These are phyloP conservation scores for Acromyrmex charruanus DNA, from an alignment of 1,140 invertebrate species.

Conservation along the genomic window DNA sequence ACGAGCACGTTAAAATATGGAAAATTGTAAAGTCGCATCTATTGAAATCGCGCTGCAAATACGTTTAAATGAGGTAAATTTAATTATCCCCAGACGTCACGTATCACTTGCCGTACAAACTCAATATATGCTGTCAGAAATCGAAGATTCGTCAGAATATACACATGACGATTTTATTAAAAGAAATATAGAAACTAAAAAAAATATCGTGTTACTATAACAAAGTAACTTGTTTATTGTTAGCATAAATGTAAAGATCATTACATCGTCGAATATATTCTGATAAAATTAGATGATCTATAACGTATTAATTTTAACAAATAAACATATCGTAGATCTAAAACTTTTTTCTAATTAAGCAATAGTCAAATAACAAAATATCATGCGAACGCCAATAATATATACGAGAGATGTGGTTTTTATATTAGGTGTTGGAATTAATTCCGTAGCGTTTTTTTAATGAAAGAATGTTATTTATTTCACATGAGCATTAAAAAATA, in stretches of 20 bases:
- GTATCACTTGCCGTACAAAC: conserved; percentile 29
- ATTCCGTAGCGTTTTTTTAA: no score
- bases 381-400: background rate
- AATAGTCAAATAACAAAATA: background rate
- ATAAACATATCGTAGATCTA: background rate
- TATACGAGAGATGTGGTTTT: background rate
- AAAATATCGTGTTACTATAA: background rate
- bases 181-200: background rate
- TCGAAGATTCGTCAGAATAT: background rate
- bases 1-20: conserved; percentile 44
- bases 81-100: conserved; percentile 39
- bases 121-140: conserved; percentile 20
- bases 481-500: no score
- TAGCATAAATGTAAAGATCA: background rate
- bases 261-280: background rate
- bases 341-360: background rate
- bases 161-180: conserved; percentile 10
- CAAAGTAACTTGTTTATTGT: background rate
- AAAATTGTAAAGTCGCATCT: conserved; percentile 46
- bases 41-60: conserved; percentile 26
- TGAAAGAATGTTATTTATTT: no score
- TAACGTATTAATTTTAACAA: background rate
- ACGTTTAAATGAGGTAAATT: conserved; percentile 53
- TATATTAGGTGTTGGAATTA: no score
- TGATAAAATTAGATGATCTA: background rate